Conservation (phyloP, 2,113 vertebrate genomes). For the Numida meleagris region DNA sequence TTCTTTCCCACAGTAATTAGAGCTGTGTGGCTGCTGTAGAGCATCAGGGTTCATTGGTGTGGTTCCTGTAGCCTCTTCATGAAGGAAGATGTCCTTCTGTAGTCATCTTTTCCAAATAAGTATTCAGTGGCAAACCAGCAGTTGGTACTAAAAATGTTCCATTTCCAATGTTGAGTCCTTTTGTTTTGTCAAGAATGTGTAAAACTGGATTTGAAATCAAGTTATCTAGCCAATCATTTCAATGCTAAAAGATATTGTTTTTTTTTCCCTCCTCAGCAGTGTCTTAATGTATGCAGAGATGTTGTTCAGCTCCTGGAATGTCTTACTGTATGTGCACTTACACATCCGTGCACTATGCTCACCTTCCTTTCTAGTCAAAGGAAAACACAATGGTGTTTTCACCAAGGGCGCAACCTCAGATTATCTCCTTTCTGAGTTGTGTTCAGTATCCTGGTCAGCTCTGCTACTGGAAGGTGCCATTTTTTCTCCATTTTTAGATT, state of each 20-base stretch:
- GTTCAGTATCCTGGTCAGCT: background rate
- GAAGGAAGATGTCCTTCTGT: background rate
- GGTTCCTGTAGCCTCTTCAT: background rate
- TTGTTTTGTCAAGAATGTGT: background rate
- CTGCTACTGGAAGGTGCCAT: background rate
- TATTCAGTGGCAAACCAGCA: background rate
- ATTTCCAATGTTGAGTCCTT: background rate
- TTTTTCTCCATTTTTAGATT: background rate
- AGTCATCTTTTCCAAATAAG: background rate
- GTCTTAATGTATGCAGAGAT: background rate
- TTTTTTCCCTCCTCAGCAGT: background rate
- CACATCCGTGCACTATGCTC: background rate
- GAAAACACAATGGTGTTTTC: background rate
- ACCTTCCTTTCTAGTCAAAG: background rate
- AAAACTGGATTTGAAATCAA: background rate
- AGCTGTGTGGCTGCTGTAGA: background rate
- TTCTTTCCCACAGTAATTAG: background rate
- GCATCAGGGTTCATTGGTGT: background rate
- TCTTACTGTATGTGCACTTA: background rate
- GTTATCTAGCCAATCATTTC: background rate
- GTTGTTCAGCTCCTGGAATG: background rate
- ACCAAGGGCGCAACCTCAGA: background rate
- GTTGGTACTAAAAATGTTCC: slow-evolving; percentile 7
- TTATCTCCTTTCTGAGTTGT: background rate
- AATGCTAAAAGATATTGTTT: background rate